phyloP scores from a whole-genome alignment of 1,140 invertebrate species.

The Brachionus plicatilis region DNA sequence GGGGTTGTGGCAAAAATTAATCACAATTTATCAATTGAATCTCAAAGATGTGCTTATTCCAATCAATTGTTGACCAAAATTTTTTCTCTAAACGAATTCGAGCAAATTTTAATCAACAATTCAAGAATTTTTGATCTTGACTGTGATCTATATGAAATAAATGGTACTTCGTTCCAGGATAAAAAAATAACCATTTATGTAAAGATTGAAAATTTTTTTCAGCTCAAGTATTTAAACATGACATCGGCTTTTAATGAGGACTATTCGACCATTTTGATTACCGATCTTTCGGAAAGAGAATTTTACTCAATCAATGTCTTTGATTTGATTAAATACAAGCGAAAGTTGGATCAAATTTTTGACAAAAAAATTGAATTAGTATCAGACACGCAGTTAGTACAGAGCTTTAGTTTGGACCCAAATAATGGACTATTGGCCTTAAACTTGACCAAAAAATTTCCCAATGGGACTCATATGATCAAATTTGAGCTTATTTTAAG shows the following conservation, averaged over 20 bases:
- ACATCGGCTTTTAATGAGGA: neutral
- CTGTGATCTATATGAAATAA: neutral
- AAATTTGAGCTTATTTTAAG: neutral
- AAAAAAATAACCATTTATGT: neutral
- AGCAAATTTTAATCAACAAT: neutral
- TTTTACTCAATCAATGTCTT: neutral
- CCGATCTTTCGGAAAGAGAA: neutral
- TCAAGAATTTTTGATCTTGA: neutral
- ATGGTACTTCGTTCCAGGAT: neutral
- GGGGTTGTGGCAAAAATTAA: neutral
- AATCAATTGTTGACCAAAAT: neutral
- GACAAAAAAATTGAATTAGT: neutral
- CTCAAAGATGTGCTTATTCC: neutral
- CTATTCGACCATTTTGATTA: neutral
- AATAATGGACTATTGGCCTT: neutral
- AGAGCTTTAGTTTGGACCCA: neutral
- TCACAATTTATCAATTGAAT: neutral
- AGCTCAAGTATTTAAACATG: neutral
- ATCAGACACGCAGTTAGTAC: neutral
- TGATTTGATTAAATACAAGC: neutral
- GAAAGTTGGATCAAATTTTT: neutral
- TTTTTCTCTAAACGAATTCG: neutral
- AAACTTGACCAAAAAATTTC: neutral
- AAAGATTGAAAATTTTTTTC: neutral
- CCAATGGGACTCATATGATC: neutral